Base-by-base conservation (phyloP, 1,140 invertebrate genomes). In the Zophobas morio region DNA sequence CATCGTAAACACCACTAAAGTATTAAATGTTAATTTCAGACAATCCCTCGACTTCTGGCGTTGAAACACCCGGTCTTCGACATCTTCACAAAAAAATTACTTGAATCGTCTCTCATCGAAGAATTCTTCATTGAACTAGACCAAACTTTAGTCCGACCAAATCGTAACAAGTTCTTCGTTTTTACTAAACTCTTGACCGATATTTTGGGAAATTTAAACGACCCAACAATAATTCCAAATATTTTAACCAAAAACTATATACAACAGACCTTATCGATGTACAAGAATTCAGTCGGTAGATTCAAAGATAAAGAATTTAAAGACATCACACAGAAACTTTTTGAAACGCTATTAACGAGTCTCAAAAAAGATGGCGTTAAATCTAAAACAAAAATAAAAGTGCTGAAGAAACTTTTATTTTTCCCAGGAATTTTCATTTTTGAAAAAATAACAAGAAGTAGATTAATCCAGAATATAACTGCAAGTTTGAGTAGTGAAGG, bases 391-490 rank as follows among this genome's bases (percentile, higher is more conserved):
- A 89, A 90, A 82, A 85, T 92, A 39, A 84, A 85, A 53, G 85
- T 91, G 1, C 83, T 94, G 46, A 90, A 91, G 71, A 92, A 90
- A 82, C 82, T 94, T 1, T 84, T 93, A 36, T 87, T 92, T 40
- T 86, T 89, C 84, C 91, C 92, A 2, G 92, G 93, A 1, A 90
- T 90, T 81, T 89, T 94, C 76, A 91, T 92, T 86, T 92, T 94
- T 78, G 91, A 93, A 82, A 93, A 93, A 84, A 90, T 91, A 37
- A 93, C 92, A 37, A 90, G 90, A 35, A 90, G 88, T 6, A 91
- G 89, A 79, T 77, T 93, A 53, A 84, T 93, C 1, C 91, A 91
- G 83, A 86, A 88, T 35, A 88, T 93, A 46, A 90, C 89, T n/a
- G 84, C 86, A 6, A 89, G 88, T 84, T 86, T 93, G 70, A 88